phyloP scores from a whole-genome alignment of 2,113 vertebrate genomes.

The Xiphorhynchus elegans region DNA sequence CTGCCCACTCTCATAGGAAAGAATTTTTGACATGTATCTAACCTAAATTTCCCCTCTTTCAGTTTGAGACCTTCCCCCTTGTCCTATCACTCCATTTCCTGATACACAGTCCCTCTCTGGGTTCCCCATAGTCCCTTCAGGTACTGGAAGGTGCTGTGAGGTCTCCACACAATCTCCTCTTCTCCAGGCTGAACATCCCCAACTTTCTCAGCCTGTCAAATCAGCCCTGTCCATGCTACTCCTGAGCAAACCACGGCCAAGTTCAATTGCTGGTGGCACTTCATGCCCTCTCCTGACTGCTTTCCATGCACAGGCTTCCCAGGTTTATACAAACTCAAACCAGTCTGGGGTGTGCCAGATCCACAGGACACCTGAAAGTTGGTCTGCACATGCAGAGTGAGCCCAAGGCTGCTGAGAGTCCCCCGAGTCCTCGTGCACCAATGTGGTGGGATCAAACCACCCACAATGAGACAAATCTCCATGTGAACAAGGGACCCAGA shows the following conservation, averaged over 20 bases:
- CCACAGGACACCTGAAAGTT: not conserved
- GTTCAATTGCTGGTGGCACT: not conserved
- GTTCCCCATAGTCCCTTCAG: not conserved
- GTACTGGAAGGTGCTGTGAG: not conserved
- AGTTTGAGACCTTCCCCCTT: not conserved
- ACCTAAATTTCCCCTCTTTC: not conserved
- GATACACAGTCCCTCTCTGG: not conserved
- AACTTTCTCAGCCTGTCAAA: not conserved
- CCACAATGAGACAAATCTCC: not conserved
- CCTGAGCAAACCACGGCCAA: not conserved
- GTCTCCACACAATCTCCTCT: not conserved
- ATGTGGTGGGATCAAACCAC: not conserved
- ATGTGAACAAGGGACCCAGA: not conserved
- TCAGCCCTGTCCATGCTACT: not conserved
- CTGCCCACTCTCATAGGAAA: accelerated
- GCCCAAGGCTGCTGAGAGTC: not conserved
- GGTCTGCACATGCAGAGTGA: not conserved
- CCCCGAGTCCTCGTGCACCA: not conserved
- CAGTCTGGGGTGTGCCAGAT: not conserved
- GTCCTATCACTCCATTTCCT: not conserved
- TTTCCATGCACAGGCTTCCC: not conserved
- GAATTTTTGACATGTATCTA: not conserved
- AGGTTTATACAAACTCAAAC: not conserved
- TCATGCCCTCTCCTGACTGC: not conserved
- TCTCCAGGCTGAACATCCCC: not conserved